phyloP scores from a whole-genome alignment of 2,797 vertebrate species.

The Australoheros facetus region DNA sequence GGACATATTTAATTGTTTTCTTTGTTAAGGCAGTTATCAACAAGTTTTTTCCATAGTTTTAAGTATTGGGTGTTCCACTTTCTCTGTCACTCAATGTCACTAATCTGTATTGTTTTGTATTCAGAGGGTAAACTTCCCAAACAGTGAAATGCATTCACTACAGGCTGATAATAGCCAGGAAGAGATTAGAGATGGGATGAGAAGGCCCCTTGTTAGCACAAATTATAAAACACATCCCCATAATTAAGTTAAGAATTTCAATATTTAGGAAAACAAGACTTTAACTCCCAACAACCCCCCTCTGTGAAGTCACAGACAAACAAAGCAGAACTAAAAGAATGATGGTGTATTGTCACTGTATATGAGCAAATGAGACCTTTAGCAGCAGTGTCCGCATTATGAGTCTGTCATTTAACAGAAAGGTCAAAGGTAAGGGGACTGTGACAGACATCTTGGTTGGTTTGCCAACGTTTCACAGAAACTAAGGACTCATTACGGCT shows the following conservation, averaged over 20 bases:
- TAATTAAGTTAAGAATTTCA: conserved; percentile 69
- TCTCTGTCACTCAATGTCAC: conserved; percentile 20
- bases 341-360: conserved; percentile 25
- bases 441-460: conserved; percentile 9
- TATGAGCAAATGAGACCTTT: neutral
- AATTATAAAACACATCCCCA: conserved; percentile 65
- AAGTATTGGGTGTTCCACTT: conserved; percentile 29
- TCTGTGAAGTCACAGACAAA: conserved; percentile 25
- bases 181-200: conserved; percentile 57
- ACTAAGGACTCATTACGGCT: neutral
- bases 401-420: neutral
- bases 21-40: neutral
- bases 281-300: conserved; percentile 36
- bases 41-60: neutral
- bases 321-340: conserved; percentile 16
- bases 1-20: neutral
- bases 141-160: conserved; percentile 32
- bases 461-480: conserved; percentile 5
- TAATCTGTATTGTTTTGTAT: conserved; percentile 53
- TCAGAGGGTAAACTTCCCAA: conserved; percentile 49
- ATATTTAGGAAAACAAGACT: conserved; percentile 64
- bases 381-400: neutral
- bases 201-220: conserved; percentile 63
- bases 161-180: conserved; percentile 60
- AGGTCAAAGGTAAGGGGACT: conserved; percentile 20